These are phyloP conservation scores for Cetonia aurata DNA, from an alignment of 2,888 invertebrate species.

Conservation along the genomic window DNA sequence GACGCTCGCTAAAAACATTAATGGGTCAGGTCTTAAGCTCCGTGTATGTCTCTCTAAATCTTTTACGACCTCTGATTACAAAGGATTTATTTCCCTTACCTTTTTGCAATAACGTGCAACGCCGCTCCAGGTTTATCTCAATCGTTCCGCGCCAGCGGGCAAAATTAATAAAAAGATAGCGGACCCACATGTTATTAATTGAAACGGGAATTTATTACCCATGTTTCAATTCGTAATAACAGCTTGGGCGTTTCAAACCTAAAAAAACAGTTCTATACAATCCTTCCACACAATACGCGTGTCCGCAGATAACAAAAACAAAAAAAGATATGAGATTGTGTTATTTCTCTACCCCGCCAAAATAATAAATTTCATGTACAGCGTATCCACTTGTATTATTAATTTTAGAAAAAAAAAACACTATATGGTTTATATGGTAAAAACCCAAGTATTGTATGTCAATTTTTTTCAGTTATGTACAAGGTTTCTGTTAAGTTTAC, in stretches of 20 bases:
- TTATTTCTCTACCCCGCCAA: too few relatives aligned
- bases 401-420: too few relatives aligned
- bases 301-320: too few relatives aligned
- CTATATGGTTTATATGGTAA: too few relatives aligned
- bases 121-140: slow-evolving; percentile 30
- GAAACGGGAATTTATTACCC: slow-evolving; percentile 27
- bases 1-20: slow-evolving; percentile 51
- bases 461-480: too few relatives aligned
- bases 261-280: not conserved
- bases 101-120: slow-evolving; percentile 39
- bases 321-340: too few relatives aligned
- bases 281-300: too few relatives aligned
- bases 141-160: slow-evolving; percentile 34
- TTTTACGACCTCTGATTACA: slow-evolving; percentile 43
- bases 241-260: not conserved
- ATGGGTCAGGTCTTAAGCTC: slow-evolving; percentile 47
- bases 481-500: too few relatives aligned
- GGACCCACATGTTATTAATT: slow-evolving; percentile 39
- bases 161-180: slow-evolving; percentile 40
- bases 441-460: too few relatives aligned
- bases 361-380: too few relatives aligned
- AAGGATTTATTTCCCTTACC: slow-evolving; percentile 39
- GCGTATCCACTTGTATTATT: too few relatives aligned
- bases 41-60: slow-evolving; percentile 46
- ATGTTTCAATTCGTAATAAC: slow-evolving; percentile 32